Base-by-base conservation (phyloP, 2,113 vertebrate genomes). In the Hippopotamus amphibius region DNA sequence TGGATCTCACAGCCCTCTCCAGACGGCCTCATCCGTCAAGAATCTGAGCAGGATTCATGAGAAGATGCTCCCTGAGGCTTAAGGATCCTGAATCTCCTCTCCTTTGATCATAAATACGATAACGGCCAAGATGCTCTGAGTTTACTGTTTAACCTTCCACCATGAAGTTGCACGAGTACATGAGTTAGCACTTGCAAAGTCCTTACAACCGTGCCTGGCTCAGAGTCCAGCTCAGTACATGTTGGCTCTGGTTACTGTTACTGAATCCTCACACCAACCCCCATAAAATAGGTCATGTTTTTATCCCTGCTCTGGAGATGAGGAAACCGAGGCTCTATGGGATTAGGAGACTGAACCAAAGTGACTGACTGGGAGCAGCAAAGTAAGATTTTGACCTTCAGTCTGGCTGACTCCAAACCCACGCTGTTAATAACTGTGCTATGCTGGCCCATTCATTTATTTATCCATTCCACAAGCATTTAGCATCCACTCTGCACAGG, bases 111-210 rank as follows among this genome's bases (percentile, higher is more conserved):
- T 28, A 82, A 72, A 3, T 46, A 72, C 2, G 3, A 43, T 24
- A 72, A 72, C 3, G 81, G 74, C 48, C 61, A 14, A 48, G 21
- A 71, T 5, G 43, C 48, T 5, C 48, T 1, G 43, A n/a, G 43
- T 43, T 72, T 22, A 13, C 59, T 41, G 71, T 69, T 26, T 16
- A 65, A 3, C 59, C 30, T 10, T 9, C 13, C 57, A 15, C 15
- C 3, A 15, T 11, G 46, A 37, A 74, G 41, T 15, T 80, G 11
- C 69, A 33, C 16, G 14, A 33, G 9, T 3, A 1, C 0, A 0
- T 10, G 24, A 55, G 50, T 57, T 13, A 71, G 63, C 43, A 7
- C 61, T 53, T 43, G n/a, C 13, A 21, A n/a, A 81, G 63, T 57
- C 87, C 71, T 89, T 53, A n/a, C 28, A 30, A 66, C 48, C 6